These are phyloP conservation scores for Cathartes aura DNA, from an alignment of 2,113 vertebrate species.

Conservation along the genomic window DNA sequence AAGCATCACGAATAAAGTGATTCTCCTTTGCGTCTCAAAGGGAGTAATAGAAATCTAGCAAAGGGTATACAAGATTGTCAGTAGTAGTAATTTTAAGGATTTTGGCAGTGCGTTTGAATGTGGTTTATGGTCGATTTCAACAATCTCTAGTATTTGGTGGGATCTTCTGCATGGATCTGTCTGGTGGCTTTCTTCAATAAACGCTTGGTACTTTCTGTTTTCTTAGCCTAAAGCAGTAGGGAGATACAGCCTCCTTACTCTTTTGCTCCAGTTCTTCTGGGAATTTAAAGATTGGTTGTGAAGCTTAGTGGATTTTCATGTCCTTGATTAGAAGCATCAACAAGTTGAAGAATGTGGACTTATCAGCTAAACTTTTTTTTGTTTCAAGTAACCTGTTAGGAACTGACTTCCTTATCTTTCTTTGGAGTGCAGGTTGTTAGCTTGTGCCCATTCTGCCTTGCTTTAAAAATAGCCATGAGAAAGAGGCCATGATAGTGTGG, in stretches of 20 bases:
- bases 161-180: not conserved
- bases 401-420: not conserved
- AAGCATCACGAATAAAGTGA: not conserved
- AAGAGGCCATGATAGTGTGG: not conserved
- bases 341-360: not conserved
- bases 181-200: not conserved
- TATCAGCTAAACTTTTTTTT: not conserved
- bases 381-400: not conserved
- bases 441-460: not conserved
- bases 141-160: not conserved
- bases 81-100: not conserved
- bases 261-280: not conserved
- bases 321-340: not conserved
- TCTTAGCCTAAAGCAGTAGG: not conserved
- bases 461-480: not conserved
- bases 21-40: not conserved
- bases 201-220: not conserved
- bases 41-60: not conserved
- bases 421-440: not conserved
- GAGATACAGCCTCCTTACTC: not conserved
- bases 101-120: not conserved
- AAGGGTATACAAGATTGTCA: not conserved
- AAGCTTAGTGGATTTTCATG: not conserved
- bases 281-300: not conserved
- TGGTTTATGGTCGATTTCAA: not conserved